Base-by-base conservation (phyloP, 2,113 vertebrate genomes). In the Pogona vitticeps region DNA sequence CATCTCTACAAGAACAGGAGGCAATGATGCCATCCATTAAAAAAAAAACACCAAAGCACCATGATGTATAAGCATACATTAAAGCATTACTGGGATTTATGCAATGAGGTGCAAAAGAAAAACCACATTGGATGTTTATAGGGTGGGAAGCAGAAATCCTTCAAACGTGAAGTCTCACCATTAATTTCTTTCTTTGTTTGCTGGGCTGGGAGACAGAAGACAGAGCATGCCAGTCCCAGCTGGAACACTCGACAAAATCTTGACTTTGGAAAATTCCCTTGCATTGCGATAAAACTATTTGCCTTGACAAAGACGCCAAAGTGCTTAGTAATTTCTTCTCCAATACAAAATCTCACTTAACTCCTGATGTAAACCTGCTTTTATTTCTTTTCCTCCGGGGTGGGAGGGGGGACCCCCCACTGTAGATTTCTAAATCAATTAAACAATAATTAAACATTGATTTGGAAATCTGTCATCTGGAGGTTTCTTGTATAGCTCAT, bases 21-120 rank as follows among this genome's bases (percentile, higher is more conserved):
- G 80, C 79, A 91, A 88, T 42, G 80, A 93, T 87, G 94, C 91
- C 88, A 93, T 18, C 94, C 90, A 52, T 89, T n/a, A 86, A 91
- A 94, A 94, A 73, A 76, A 91, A 90, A 80, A 95, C 86, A 77
- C 95, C 91, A 94, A 94, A 95, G 94, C 91, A 90, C 92, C 95
- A 94, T 85, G 91, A 89, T 89, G 91, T 91, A 79, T 36, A 90
- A 76, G 83, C 88, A 93, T 95, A 94, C 95, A 96, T 95, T 92
- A 95, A 88, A 93, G 85, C 65, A 88, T 92, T 94, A 92, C 90
- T 91, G 87, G 82, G 93, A 93, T 95, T 93, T 95, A 91, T 81
- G 88, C 93, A 89, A 76, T 83, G 21, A 88, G 61, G 90, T 86
- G 70, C 46, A 88, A 0, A 80, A 80, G 9, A 82, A 65, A 28